These are phyloP conservation scores for Sinocyclocheilus maitianheensis DNA, from an alignment of 2,113 vertebrate species.

Conservation along the genomic window DNA sequence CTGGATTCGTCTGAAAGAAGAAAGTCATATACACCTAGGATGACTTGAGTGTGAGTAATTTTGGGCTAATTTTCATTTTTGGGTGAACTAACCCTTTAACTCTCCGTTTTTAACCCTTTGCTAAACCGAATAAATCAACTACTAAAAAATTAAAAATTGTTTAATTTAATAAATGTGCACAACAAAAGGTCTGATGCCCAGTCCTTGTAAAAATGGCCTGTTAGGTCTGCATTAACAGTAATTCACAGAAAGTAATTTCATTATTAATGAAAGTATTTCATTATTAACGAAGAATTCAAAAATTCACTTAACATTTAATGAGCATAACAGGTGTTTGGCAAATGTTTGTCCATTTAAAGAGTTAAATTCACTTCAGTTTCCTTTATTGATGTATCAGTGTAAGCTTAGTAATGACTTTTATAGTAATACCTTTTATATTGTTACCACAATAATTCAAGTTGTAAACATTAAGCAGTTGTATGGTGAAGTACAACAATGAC, in stretches of 20 bases:
- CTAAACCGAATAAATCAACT: not conserved
- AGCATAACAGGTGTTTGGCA: not conserved
- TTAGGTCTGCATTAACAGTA: not conserved
- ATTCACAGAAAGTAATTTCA: not conserved
- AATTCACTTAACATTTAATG: not conserved
- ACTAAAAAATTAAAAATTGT: not conserved
- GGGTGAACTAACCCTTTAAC: too few species aligned
- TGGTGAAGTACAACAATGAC: not conserved
- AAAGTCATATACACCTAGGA: too few species aligned
- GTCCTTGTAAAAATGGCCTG: not conserved
- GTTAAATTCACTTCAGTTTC: not conserved
- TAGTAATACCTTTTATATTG: too few species aligned
- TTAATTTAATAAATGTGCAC: not conserved
- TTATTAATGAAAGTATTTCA: not conserved
- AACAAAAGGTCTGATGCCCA: not conserved
- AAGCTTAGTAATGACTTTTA: not conserved
- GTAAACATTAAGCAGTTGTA: not conserved
- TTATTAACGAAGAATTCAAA: not conserved
- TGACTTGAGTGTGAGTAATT: too few species aligned
- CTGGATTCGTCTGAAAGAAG: too few species aligned
- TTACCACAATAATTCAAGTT: not conserved
- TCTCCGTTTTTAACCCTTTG: not conserved
- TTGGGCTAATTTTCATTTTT: too few species aligned
- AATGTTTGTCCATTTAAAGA: not conserved
- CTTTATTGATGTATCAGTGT: not conserved